Evolutionary conservation across 2,888 invertebrate genomes (phyloP).

Genomic region (Heliconius cydno): DNA sequence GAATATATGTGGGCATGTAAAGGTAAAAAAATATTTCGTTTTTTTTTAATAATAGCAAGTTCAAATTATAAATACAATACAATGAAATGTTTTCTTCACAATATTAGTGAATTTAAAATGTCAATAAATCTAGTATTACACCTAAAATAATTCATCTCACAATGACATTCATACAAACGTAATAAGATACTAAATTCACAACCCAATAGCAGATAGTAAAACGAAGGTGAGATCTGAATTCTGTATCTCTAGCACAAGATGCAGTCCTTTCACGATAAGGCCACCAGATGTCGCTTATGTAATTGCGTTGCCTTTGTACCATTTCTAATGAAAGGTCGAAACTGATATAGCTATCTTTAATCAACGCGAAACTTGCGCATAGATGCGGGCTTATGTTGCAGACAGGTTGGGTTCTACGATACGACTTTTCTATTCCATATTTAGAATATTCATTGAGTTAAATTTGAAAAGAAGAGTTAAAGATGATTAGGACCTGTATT

Average conservation of each 20-base stretch:
- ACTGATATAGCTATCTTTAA: slow-evolving; percentile 82
- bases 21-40: no score
- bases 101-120: no score
- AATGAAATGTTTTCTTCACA: no score
- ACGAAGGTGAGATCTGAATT: slow-evolving; percentile 42
- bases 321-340: slow-evolving; percentile 79
- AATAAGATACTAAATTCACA: slow-evolving; percentile 15
- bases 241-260: slow-evolving; percentile 61
- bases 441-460: not conserved
- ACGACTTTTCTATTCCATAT: not conserved
- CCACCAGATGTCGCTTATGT: slow-evolving; percentile 78
- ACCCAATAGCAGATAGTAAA: slow-evolving; percentile 30
- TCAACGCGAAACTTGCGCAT: slow-evolving; percentile 77
- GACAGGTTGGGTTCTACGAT: slow-evolving; percentile 48
- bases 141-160: not conserved
- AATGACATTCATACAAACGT: not conserved
- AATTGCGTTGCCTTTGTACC: slow-evolving; percentile 79
- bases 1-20: no score
- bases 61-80: no score
- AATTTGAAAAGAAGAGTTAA: not conserved
- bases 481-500: not conserved
- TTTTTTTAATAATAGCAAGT: no score
- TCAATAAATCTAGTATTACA: no score
- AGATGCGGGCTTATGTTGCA: slow-evolving; percentile 69
- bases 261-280: slow-evolving; percentile 78